Percentiles rank a stretch among this genome's conserved stretches.
Evolutionary conservation across 2,797 vertebrate species (phyloP).

Genomic region (Scyliorhinus canicula): DNA sequence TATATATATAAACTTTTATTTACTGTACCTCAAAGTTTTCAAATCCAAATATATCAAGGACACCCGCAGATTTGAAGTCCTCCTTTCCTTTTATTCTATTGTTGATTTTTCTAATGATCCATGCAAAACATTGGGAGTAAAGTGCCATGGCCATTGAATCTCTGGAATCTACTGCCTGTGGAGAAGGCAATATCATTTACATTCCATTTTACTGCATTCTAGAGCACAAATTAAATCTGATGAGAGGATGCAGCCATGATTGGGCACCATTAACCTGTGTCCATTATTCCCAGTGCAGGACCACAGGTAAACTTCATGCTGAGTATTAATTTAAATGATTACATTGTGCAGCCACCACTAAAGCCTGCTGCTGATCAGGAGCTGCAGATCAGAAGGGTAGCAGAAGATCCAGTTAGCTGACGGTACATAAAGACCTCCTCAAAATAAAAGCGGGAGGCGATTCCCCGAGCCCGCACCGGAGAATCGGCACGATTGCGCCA

Average conservation of each 20-base stretch:
- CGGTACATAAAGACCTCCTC: background rate
- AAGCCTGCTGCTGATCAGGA: background rate
- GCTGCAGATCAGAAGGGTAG: background rate
- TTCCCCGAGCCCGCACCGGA: no score
- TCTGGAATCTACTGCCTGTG: constrained; percentile 84
- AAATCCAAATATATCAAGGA: constrained; percentile 98
- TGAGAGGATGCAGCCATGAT: background rate
- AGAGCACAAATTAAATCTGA: background rate
- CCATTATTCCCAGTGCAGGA: background rate
- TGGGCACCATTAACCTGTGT: background rate
- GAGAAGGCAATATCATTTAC: background rate
- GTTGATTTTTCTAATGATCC: constrained; percentile 89
- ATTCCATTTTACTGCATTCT: background rate
- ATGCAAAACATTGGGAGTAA: constrained; percentile 91
- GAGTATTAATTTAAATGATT: background rate
- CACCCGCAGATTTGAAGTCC: constrained; percentile 86
- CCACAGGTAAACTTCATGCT: background rate
- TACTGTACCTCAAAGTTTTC: constrained; percentile 87
- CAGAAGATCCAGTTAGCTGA: background rate
- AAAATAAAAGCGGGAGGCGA: no score
- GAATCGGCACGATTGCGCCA: no score
- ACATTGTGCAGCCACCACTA: background rate
- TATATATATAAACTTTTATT: background rate
- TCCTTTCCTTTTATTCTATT: constrained; percentile 79
- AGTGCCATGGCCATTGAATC: constrained; percentile 98